A percentile compares a stretch with the other conserved stretches of the same genome.
These are phyloP conservation scores for Spodoptera picta DNA, from an alignment of 2,888 invertebrate genomes.

Conservation along the genomic window DNA sequence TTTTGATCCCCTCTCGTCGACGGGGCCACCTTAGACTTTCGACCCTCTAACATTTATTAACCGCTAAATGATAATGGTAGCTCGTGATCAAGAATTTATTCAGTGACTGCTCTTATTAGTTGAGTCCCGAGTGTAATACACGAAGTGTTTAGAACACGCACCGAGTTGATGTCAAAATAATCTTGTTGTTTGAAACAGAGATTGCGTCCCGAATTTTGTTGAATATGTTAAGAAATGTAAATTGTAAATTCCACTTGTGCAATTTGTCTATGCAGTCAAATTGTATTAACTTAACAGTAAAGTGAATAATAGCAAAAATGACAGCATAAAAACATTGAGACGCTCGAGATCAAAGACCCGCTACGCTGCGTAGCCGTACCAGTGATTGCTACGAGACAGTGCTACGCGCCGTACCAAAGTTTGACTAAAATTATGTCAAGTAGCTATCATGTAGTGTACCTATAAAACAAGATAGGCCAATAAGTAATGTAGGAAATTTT, in stretches of 20 bases:
- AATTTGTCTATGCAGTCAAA: no score
- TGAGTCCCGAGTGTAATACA: slow-evolving; percentile 53
- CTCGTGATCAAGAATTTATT: slow-evolving; percentile 78
- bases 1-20: slow-evolving; percentile 79
- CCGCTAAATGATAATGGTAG: slow-evolving; percentile 82
- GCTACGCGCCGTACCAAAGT: no score
- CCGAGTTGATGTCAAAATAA: slow-evolving; percentile 56
- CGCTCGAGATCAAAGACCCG: slow-evolving; percentile 12
- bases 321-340: no score
- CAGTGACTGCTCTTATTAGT: slow-evolving; percentile 65
- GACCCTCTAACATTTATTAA: slow-evolving; percentile 79
- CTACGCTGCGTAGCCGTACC: slow-evolving; percentile 37
- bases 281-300: no score
- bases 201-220: slow-evolving; percentile 41
- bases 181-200: slow-evolving; percentile 52
- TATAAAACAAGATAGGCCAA: no score
- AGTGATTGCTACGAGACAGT: slow-evolving; percentile 25
- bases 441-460: no score
- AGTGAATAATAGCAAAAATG: no score
- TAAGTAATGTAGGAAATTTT: no score
- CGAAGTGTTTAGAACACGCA: slow-evolving; percentile 47
- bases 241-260: slow-evolving; percentile 5
- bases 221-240: slow-evolving; percentile 48
- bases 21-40: slow-evolving; percentile 76
- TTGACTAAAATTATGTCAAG: no score